Percentiles rank a stretch among this genome's conserved stretches.
phyloP scores from a whole-genome alignment of 2,888 invertebrate genomes.

The Coronaproctus castanopsis region DNA sequence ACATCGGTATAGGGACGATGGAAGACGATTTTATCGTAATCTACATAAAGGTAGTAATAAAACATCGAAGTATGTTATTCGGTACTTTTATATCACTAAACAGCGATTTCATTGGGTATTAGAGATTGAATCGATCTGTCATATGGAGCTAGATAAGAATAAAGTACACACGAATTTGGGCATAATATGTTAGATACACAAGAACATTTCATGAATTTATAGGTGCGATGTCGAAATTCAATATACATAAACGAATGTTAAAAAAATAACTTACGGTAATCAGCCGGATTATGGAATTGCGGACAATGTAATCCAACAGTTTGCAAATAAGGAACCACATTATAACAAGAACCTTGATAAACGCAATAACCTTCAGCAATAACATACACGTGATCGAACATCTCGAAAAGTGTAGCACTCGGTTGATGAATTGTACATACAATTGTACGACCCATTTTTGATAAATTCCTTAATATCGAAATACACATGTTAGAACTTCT shows the following conservation, averaged over 20 bases:
- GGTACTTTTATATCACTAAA: too few species aligned
- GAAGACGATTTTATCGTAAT: too few species aligned
- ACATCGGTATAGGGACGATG: too few species aligned
- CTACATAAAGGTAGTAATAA: too few species aligned
- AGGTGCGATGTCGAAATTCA: too few species aligned
- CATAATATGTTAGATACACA: too few species aligned
- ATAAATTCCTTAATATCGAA: conserved; percentile 30
- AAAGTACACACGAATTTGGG: too few species aligned
- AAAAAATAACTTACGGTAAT: conserved; percentile 30
- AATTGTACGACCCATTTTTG: conserved; percentile 33
- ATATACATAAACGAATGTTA: background rate
- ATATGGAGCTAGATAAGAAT: too few species aligned
- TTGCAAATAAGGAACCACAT: conserved; percentile 33
- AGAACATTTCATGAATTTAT: too few species aligned
- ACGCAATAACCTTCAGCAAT: conserved; percentile 36
- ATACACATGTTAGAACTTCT: conserved; percentile 34
- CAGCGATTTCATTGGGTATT: too few species aligned
- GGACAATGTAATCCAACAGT: conserved; percentile 34
- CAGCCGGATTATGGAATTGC: conserved; percentile 40
- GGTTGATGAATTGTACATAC: conserved; percentile 41
- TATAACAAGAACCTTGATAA: conserved; percentile 32
- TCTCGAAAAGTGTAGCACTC: conserved; percentile 35
- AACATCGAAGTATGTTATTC: too few species aligned
- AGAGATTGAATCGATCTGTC: too few species aligned
- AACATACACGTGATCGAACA: conserved; percentile 36